Evolutionary conservation across 2,113 vertebrate genomes (phyloP), one percentile per base, ranked within the genome.

Genomic region (Catharus fuscescens): DNA sequence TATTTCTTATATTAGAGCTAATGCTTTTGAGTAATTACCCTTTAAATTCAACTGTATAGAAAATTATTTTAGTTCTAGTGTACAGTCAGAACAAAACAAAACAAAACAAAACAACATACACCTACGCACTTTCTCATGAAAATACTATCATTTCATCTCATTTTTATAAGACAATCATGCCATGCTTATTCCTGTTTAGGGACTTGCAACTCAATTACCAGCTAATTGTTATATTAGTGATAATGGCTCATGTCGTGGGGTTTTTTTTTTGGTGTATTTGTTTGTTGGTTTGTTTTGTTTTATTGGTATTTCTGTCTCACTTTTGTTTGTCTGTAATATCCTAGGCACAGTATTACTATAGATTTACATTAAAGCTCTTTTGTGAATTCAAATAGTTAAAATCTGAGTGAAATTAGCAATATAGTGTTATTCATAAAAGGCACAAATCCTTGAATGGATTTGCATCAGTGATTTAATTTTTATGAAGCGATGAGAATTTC

Each of bases 201-300:
- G 47, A 52, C 26, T 44, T 77, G 14, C 38, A 69, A 34, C 28
- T 77, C 26, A 59, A 1, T 64, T 78, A 38, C 31, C 0, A 1
- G 12, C 23, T 73, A 83, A 61, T 21, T 50, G 5, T 47, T 9
- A 0, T 19, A 23, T 36, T 40, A 53, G 5, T 47, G 25, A 50
- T 65, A 73, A 40, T 36, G 18, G 2, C 18, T 84, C 0, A 0
- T 60, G 7, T 42, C 52, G 12, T 36, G 19, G 7, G 7, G 29
- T 71, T 4, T 0, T 1, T 10, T 8, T 67, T 67, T 36, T n/a
- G 24, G 8, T n/a, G 4, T 2, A 8, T 20, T 56, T 24, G 8
- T 44, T 82, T 23, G 25, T 42, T 64, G 9, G 5, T 29, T 57
- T 57, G 29, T 10, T 32, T 57, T 57, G 29, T 10, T 73, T 47